A percentile compares a stretch with the other conserved stretches of the same genome.
Conservation (phyloP, 2,113 vertebrate species). For the Hippocampus mohnikei region DNA sequence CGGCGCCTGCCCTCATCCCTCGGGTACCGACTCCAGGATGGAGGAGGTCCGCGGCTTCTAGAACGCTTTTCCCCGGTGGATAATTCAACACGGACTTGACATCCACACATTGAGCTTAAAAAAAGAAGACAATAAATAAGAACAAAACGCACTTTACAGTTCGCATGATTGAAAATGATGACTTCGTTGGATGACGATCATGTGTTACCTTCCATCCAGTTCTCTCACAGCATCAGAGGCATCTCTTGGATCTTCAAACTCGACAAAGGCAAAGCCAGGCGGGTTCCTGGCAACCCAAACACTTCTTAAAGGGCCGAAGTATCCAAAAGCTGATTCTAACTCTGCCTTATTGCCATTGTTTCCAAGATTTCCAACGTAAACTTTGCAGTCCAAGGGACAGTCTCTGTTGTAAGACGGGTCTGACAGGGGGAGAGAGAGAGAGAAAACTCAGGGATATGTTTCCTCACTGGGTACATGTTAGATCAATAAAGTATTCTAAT, state of each 20-base stretch:
- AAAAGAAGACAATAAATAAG: not conserved
- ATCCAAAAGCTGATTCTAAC: conserved; percentile 91
- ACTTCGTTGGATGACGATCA: not conserved
- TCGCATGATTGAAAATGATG: not conserved
- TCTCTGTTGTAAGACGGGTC: conserved; percentile 84
- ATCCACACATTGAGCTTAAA: conserved; percentile 86
- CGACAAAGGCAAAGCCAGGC: conserved; percentile 96
- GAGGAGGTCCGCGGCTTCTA: conserved; percentile 89
- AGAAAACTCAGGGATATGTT: not conserved
- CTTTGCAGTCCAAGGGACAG: conserved; percentile 96
- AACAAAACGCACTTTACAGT: not conserved
- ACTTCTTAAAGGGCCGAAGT: conserved; percentile 92
- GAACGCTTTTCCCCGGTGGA: conserved; percentile 95
- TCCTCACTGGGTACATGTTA: not conserved
- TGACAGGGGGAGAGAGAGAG: conserved; percentile 24
- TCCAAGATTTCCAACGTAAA: conserved; percentile 96
- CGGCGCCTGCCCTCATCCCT: conserved; percentile 88
- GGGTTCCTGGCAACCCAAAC: conserved; percentile 98
- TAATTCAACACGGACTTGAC: conserved; percentile 89
- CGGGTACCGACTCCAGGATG: conserved; percentile 88
- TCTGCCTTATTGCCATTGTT: conserved; percentile 98
- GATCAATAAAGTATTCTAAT: no score
- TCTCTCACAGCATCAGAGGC: conserved; percentile 97
- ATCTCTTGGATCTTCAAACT: conserved; percentile 97
- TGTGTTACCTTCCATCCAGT: conserved; percentile 89